Evolutionary conservation across 2,888 invertebrate species (phyloP).

Genomic region (Dryomyza anilis): DNA sequence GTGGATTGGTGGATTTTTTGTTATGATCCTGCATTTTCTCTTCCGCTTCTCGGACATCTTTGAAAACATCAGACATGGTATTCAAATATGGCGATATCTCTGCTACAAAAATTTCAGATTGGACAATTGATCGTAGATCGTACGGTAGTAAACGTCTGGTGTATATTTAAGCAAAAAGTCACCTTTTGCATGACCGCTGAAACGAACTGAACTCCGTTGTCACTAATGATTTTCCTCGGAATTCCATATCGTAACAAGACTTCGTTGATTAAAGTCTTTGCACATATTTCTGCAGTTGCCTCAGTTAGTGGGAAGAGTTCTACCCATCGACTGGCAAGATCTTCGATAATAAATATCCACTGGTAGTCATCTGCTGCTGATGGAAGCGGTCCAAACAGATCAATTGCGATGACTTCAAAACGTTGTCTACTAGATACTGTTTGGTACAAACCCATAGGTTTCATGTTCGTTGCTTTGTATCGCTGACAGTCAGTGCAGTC

Average conservation of each 20-base stretch:
- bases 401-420: neutral
- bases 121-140: too few relatives aligned
- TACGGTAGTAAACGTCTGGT: neutral
- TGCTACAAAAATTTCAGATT: too few relatives aligned
- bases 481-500: too few relatives aligned
- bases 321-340: neutral
- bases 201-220: neutral
- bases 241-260: neutral
- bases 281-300: neutral
- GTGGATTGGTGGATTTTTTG: neutral
- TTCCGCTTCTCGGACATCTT: too few relatives aligned
- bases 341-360: neutral
- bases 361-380: neutral
- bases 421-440: neutral
- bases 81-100: too few relatives aligned
- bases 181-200: too few relatives aligned
- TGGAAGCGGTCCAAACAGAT: neutral
- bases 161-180: too few relatives aligned
- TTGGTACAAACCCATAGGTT: neutral
- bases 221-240: neutral
- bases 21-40: conserved; percentile 27
- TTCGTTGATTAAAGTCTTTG: neutral
- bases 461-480: conserved; percentile 1
- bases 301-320: neutral
- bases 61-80: too few relatives aligned